Base-by-base conservation (phyloP, 2,797 vertebrate species). In the Leptodactylus fallax region DNA sequence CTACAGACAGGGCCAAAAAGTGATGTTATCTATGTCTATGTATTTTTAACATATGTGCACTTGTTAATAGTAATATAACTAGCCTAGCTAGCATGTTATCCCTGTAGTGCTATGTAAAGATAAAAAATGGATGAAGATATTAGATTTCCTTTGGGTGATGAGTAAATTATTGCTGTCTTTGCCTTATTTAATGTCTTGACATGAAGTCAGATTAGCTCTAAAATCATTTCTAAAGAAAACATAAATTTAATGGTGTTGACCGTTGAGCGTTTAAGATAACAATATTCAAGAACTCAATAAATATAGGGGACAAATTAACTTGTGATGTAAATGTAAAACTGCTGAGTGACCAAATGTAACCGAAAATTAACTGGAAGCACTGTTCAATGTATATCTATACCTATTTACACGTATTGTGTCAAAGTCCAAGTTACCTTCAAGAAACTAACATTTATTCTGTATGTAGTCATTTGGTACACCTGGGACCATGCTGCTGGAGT, bases 221-320 rank as follows among this genome's bases (percentile, higher is more conserved):
- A 76, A 76, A 77, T 49, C 16, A 85, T 85, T 77, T 6, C 19
- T 55, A 84, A 84, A 77, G 45, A 76, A 61, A 85, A 85, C 36
- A 77, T 45, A 77, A 17, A 85, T 17, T 85, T 63, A 85, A 76
- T 76, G n/a, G 61, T 85, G 69, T 84, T 76, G 82, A 84, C 82
- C 69, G n/a, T 74, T n/a, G 82, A n/a, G 82, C 3, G 19, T 56
- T 84, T 47, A 74, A 72, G 19, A 36, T 8, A 36, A 58, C 25
- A 47, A 17, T 84, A 74, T 74, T 10, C 7, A 25, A 25, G 25
- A 84, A 60, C 21, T 76, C 36, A 84, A 84, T 84, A 76, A 84
- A 84, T 84, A 72, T 47, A 58, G 19, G 8, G 36, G 16, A 84
- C 49, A 74, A 27, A 60, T 76, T 69, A 74, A 49, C 13, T 56